Base-by-base conservation (phyloP, 2,888 invertebrate species). In the Yponomeuta cagnagella region DNA sequence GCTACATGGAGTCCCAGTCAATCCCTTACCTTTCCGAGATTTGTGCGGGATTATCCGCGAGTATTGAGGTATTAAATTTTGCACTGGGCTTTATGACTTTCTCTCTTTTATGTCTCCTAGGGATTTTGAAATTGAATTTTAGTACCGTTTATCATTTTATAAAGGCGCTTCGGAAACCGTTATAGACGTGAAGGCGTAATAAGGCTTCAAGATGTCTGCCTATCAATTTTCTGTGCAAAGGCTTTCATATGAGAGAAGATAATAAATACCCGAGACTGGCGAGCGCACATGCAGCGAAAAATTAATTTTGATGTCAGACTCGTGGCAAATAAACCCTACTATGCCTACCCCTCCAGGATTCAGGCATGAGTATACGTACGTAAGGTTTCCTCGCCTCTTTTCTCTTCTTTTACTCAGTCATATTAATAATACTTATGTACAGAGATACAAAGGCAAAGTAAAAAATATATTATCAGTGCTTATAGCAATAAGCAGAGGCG, bases 1-100 rank as follows among this genome's bases (percentile, higher is more conserved):
- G 43, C 48, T 52, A 10, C 30, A 10, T 30, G 30, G 23, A 48
- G 48, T 68, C 48, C 10, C 52, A 48, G 52, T 31, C 31, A 52
- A 52, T 68, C 80, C 82, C 79, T 78, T 80, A 78, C 80, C 76
- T 79, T 78, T 74, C 72, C 68, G 70, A 79, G 80, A 84, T 82
- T 82, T 82, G 82, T 82, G 72, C 77, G 73, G 77, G 79, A 82
- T 82, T 81, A 81, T 79, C 78, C 78, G 75, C 76, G 72, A 78
- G 79, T 78, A 78, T 79, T 76, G 75, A 76, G 76, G 77, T 78
- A 78, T 78, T 80, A 81, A 81, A 82, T 79, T 79, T 77, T 72
- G 78, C 76, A 77, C 77, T 77, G 78, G 78, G 77, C 78, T 79
- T 80, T 79, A 79, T 74, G 75, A 77, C 76, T 77, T 77, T 74